Conservation (phyloP, 2,888 invertebrate species). For the Cataglyphis rosenhaueri region DNA sequence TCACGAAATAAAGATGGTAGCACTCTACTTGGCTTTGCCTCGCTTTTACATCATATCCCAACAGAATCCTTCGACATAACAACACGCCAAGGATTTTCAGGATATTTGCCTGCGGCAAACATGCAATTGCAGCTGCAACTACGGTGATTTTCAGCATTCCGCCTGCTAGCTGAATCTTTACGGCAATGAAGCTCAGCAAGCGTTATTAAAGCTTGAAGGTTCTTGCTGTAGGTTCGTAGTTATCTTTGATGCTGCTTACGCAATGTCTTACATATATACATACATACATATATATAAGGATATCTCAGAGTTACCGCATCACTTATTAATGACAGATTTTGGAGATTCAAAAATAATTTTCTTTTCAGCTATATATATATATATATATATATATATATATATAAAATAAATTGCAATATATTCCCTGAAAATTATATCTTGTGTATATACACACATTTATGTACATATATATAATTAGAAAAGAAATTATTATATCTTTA, state of each 20-base stretch:
- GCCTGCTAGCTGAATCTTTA: slow-evolving; percentile 65
- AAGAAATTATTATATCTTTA: neutral
- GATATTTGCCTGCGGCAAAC: slow-evolving; percentile 76
- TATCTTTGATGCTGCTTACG: neutral
- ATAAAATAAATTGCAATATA: neutral
- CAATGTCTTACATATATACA: neutral
- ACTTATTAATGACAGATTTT: too few species aligned
- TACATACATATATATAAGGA: neutral
- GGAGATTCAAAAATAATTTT: too few species aligned
- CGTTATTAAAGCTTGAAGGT: slow-evolving; percentile 77
- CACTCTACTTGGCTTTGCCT: slow-evolving; percentile 24
- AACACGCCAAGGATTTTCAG: slow-evolving; percentile 64
- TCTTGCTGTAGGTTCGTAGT: slow-evolving; percentile 53
- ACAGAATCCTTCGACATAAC: slow-evolving; percentile 62
- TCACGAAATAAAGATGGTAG: slow-evolving; percentile 44
- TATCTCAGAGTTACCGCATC: too few species aligned
- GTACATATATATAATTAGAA: neutral
- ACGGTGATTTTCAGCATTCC: slow-evolving; percentile 64
- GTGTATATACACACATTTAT: neutral
- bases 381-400: neutral
- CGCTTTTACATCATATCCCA: slow-evolving; percentile 50
- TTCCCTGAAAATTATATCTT: too few species aligned
- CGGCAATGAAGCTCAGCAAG: slow-evolving; percentile 57
- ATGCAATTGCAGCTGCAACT: slow-evolving; percentile 67
- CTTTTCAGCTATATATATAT: neutral